Percentiles rank a stretch among this genome's conserved stretches.
phyloP scores from a whole-genome alignment of 2,888 invertebrate genomes.

The Deilephila porcellus region DNA sequence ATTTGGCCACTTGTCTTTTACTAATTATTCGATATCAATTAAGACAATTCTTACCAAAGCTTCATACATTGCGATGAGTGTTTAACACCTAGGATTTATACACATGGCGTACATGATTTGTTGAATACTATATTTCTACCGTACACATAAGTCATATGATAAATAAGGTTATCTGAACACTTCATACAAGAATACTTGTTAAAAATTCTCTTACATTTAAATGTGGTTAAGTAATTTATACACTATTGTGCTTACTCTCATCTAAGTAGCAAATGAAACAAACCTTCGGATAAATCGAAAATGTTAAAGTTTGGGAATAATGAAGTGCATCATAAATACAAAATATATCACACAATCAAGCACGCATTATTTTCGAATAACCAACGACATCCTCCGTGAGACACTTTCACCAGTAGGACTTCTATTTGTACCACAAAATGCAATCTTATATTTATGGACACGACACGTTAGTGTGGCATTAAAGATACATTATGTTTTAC shows the following conservation, averaged over 20 bases:
- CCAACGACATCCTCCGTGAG: constrained; percentile 41
- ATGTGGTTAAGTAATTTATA: constrained; percentile 15
- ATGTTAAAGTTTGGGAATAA: constrained; percentile 18
- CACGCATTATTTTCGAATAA: constrained; percentile 56
- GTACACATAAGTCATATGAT: constrained; percentile 4
- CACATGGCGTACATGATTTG: constrained; percentile 8
- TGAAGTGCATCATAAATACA: constrained; percentile 48
- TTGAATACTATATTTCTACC: constrained; percentile 2
- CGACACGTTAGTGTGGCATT: constrained; percentile 54
- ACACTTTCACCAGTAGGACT: constrained; percentile 50
- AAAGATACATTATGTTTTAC: constrained; percentile 41
- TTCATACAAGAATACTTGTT: constrained; percentile 38
- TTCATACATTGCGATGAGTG: constrained; percentile 53
- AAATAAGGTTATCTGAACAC: constrained; percentile 39
- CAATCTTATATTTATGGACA: constrained; percentile 66
- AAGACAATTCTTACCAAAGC: constrained; percentile 58
- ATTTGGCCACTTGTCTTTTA: constrained; percentile 82
- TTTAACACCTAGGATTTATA: constrained; percentile 43
- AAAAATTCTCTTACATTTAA: constrained; percentile 33
- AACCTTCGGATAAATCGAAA: constrained; percentile 30
- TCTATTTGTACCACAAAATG: constrained; percentile 77
- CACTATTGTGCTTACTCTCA: constrained; percentile 9
- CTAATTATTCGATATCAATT: constrained; percentile 59
- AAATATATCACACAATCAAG: constrained; percentile 60
- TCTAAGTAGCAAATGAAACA: constrained; percentile 4